Conservation (phyloP, 2,113 vertebrate species). For the Erythrocercus mccallii region DNA sequence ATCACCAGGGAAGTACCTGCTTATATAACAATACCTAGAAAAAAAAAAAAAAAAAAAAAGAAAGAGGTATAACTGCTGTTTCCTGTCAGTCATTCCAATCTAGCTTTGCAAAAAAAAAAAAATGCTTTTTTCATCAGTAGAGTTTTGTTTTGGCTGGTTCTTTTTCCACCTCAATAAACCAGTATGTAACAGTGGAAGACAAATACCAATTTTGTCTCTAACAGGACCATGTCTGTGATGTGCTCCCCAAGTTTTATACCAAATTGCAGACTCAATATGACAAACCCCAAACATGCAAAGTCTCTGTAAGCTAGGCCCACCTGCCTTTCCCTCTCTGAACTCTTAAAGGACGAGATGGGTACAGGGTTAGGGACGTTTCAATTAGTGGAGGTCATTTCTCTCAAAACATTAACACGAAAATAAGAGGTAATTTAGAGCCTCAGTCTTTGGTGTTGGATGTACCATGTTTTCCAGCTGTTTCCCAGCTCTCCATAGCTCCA, state of each 20-base stretch:
- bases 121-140: not conserved
- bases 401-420: not conserved
- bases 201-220: not conserved
- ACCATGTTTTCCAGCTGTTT: not conserved
- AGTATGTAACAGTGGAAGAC: not conserved
- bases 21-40: not conserved
- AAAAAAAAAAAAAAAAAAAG: not conserved
- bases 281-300: not conserved
- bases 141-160: not conserved
- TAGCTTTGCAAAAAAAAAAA: not conserved
- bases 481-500: not conserved
- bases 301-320: not conserved
- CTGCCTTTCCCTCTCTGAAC: not conserved
- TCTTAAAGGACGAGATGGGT: not conserved
- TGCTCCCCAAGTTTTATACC: not conserved
- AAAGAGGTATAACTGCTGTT: not conserved
- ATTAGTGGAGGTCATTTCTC: not conserved
- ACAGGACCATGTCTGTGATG: not conserved
- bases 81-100: not conserved
- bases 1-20: not conserved
- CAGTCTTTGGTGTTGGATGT: not conserved
- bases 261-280: not conserved
- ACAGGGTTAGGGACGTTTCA: not conserved
- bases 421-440: not conserved
- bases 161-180: not conserved